phyloP scores from a whole-genome alignment of 1,140 invertebrate genomes.

The Dermatophagoides farinae region DNA sequence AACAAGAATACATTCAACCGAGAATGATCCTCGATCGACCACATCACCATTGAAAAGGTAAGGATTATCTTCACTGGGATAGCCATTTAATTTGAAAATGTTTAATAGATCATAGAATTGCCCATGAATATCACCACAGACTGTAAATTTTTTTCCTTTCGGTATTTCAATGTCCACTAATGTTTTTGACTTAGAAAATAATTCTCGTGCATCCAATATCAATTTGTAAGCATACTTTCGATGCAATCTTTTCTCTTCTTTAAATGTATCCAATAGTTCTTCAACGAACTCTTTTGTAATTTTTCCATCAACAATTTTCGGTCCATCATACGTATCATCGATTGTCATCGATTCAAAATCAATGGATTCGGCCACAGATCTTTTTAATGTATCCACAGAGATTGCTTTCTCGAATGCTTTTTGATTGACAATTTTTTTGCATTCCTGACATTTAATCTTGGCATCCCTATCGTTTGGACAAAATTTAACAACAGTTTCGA shows the following conservation, averaged over 20 bases:
- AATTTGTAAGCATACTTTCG: conserved; percentile 94
- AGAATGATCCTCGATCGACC: conserved; percentile 96
- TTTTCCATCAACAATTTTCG: conserved; percentile 64
- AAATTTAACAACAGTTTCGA: conserved; percentile 77
- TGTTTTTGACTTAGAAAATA: conserved; percentile 61
- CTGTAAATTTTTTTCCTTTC: conserved; percentile 78
- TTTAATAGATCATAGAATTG: conserved; percentile 97
- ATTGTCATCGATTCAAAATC: conserved; percentile 78
- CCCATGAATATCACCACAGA: conserved; percentile 99
- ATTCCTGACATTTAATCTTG: conserved; percentile 75
- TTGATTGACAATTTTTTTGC: conserved; percentile 83
- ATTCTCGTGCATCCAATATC: conserved; percentile 64
- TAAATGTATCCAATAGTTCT: conserved; percentile 73
- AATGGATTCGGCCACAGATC: conserved; percentile 60
- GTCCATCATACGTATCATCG: conserved; percentile 82
- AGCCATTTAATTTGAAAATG: conserved; percentile 88
- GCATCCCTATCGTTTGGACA: conserved; percentile 85
- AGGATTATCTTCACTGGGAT: conserved; percentile 82
- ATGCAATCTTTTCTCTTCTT: conserved; percentile 77
- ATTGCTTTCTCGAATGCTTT: conserved; percentile 94
- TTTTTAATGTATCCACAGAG: conserved; percentile 66
- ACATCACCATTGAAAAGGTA: conserved; percentile 82
- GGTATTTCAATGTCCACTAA: conserved; percentile 72
- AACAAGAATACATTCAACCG: conserved; percentile 95
- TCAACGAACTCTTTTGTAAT: conserved; percentile 41